A percentile compares a stretch with the other conserved stretches of the same genome.
These are phyloP conservation scores for Euleptes europaea DNA, from an alignment of 2,113 vertebrate genomes.

Conservation along the genomic window DNA sequence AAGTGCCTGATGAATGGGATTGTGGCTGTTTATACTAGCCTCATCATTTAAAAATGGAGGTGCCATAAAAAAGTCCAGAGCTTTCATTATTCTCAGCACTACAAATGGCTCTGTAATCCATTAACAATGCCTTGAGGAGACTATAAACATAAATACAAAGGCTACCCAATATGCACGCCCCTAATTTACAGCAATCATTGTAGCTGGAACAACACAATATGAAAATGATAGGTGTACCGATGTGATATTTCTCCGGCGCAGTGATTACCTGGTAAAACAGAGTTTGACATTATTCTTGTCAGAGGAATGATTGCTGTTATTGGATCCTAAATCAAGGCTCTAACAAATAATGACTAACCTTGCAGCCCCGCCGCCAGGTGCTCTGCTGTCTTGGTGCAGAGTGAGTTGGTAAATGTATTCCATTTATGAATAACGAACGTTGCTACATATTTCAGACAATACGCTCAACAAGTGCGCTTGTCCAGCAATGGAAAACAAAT, in stretches of 20 bases:
- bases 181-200: not conserved
- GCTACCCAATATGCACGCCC: not conserved
- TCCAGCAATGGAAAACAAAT: conserved; percentile 34
- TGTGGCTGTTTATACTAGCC: not conserved
- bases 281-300: conserved; percentile 6
- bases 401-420: conserved; percentile 21
- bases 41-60: not conserved
- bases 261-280: conserved; percentile 19
- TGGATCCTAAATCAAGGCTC: conserved; percentile 23
- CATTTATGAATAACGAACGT: conserved; percentile 47
- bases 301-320: conserved; percentile 4
- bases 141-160: not conserved
- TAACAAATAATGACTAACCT: conserved; percentile 37
- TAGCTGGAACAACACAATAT: not conserved
- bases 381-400: conserved; percentile 21
- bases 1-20: not conserved
- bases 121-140: conserved; percentile 6
- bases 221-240: not conserved
- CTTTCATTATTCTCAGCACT: not conserved
- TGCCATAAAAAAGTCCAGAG: not conserved
- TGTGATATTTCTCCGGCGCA: not conserved
- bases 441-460: conserved; percentile 48
- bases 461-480: conserved; percentile 28
- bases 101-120: not conserved
- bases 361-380: not conserved